phyloP scores from a whole-genome alignment of 1,140 invertebrate genomes.

The fruit fly (Drosophila melanogaster) region DNA sequence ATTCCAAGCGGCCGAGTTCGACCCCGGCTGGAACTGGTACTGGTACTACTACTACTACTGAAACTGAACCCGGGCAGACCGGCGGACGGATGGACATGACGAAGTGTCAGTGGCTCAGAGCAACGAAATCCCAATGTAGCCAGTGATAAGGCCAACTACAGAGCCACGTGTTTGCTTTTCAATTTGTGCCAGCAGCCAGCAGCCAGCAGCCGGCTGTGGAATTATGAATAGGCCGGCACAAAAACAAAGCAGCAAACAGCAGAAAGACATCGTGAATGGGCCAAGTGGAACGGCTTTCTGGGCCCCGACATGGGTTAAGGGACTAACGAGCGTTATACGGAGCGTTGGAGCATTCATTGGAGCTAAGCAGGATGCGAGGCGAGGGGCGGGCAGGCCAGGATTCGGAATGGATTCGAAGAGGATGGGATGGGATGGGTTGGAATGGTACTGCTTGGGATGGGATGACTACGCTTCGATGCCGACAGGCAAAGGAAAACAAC shows the following conservation, averaged over 20 bases:
- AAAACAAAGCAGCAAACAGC: constrained; percentile 36
- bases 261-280: constrained; percentile 53
- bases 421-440: not conserved
- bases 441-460: not conserved
- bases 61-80: constrained; percentile 8
- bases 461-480: constrained; percentile 40
- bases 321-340: not conserved
- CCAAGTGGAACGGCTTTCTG: constrained; percentile 31
- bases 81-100: constrained; percentile 39
- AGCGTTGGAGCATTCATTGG: constrained; percentile 46
- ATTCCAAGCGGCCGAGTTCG: constrained; percentile 21
- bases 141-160: constrained; percentile 48
- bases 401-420: not conserved
- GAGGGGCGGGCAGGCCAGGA: not conserved
- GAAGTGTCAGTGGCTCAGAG: constrained; percentile 49
- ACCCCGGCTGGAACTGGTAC: constrained; percentile 15
- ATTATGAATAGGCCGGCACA: constrained; percentile 61
- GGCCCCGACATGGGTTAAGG: not conserved
- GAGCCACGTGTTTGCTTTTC: constrained; percentile 64
- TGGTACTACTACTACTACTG: not conserved
- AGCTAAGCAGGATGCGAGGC: constrained; percentile 26
- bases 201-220: constrained; percentile 47
- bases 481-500: constrained; percentile 52
- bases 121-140: constrained; percentile 47
- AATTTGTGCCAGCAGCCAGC: constrained; percentile 55